phyloP scores from a whole-genome alignment of 2,113 vertebrate species.

The Bubo scandiacus region DNA sequence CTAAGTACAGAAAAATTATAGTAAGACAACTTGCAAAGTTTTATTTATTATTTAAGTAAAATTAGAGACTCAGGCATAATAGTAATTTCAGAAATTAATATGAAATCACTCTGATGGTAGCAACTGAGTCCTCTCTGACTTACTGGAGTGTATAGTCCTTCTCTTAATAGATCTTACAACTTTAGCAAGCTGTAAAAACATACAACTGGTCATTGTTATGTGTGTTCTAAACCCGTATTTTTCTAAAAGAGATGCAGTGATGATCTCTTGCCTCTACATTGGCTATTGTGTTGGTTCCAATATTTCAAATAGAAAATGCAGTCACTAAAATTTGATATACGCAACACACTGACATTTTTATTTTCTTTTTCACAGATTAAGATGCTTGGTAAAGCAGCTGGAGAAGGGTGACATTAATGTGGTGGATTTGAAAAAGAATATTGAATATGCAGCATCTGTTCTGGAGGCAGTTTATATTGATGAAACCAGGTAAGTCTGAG shows the following conservation, averaged over 20 bases:
- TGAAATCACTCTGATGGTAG: background rate
- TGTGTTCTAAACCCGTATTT: background rate
- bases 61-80: background rate
- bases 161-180: background rate
- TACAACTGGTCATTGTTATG: background rate
- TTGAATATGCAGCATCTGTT: constrained; percentile 93
- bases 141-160: background rate
- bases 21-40: background rate
- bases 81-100: background rate
- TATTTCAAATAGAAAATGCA: background rate
- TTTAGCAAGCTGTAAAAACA: background rate
- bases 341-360: background rate
- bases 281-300: background rate
- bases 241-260: background rate
- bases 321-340: background rate
- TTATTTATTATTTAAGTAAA: background rate
- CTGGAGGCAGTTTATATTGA: constrained; percentile 96
- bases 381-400: constrained; percentile 93
- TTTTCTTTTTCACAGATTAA: constrained; percentile 78
- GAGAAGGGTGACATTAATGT: constrained; percentile 92
- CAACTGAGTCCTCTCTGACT: background rate
- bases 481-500: constrained; percentile 86
- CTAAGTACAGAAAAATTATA: background rate
- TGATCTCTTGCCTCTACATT: background rate
- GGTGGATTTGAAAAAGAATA: constrained; percentile 91